Conservation (phyloP, 2,797 vertebrate species). For the Pipistrellus kuhlii region DNA sequence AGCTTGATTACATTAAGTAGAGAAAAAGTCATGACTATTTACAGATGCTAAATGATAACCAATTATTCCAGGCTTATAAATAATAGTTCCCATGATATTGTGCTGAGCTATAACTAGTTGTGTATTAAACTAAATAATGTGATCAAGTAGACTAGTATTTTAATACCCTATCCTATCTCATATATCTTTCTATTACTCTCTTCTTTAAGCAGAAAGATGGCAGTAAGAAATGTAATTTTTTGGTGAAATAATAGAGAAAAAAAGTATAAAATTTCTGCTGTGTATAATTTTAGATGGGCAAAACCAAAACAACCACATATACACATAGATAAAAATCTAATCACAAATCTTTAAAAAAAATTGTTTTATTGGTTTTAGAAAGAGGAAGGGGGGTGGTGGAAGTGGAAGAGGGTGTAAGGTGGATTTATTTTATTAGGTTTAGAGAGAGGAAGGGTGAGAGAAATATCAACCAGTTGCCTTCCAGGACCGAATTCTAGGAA, state of each 20-base stretch:
- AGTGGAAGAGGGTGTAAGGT: no score
- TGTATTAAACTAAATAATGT: neutral
- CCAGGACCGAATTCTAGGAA: neutral
- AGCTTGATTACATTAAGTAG: neutral
- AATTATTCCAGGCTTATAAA: slow-evolving; percentile 34
- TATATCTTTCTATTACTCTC: slow-evolving; percentile 23
- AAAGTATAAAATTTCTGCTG: slow-evolving; percentile 47
- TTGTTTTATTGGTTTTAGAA: neutral
- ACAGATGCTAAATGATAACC: slow-evolving; percentile 45
- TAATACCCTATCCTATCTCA: neutral
- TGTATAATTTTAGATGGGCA: slow-evolving; percentile 6
- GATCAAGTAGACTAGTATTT: slow-evolving; percentile 8
- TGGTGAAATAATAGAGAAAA: slow-evolving; percentile 17
- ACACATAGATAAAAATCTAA: slow-evolving; percentile 33
- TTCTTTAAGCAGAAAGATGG: neutral
- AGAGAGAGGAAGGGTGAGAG: neutral
- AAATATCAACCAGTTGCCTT: neutral
- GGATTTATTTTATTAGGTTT: no score
- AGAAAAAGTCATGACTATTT: slow-evolving; percentile 55
- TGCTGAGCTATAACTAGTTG: neutral
- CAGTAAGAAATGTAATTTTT: slow-evolving; percentile 29
- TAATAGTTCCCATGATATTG: neutral
- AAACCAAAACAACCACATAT: neutral
- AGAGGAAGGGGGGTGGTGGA: neutral
- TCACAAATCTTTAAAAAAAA: neutral